Conservation (phyloP, 2,888 invertebrate species). For the Pherbina coryleti region DNA sequence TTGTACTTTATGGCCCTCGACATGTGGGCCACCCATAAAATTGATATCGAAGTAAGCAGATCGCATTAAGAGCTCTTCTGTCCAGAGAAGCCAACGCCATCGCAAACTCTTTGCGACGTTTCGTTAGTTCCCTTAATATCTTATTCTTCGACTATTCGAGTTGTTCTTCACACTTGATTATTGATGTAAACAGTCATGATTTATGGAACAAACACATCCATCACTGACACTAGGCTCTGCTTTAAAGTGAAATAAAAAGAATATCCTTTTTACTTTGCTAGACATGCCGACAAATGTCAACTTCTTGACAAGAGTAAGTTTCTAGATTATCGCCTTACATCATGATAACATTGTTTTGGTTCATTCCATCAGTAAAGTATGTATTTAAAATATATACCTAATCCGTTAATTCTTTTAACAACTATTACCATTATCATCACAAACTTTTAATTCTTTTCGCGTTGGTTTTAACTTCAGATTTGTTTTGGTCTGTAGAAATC, state of each 20-base stretch:
- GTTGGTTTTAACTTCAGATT: not conserved
- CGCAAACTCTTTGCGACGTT: not conserved
- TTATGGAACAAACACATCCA: not conserved
- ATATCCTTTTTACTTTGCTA: too few relatives aligned
- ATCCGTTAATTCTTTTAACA: slow-evolving; percentile 14
- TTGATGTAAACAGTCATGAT: slow-evolving; percentile 16
- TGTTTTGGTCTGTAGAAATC: slow-evolving; percentile 11
- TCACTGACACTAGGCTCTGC: too few relatives aligned
- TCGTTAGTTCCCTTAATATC: slow-evolving; percentile 14
- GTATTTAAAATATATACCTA: not conserved
- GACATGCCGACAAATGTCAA: too few relatives aligned
- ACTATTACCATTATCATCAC: not conserved
- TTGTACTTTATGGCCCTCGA: slow-evolving; percentile 70
- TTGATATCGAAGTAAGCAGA: slow-evolving; percentile 44
- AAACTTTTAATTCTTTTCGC: not conserved
- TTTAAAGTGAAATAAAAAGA: too few relatives aligned
- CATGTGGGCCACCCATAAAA: slow-evolving; percentile 69
- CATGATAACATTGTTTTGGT: too few relatives aligned
- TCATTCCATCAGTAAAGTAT: not conserved
- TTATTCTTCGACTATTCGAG: not conserved
- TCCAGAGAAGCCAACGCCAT: not conserved
- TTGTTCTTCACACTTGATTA: slow-evolving; percentile 7
- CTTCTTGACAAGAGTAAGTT: too few relatives aligned
- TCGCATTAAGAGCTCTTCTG: not conserved
- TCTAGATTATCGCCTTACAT: too few relatives aligned